A percentile compares a stretch with the other conserved stretches of the same genome.
Evolutionary conservation across 2,888 invertebrate genomes (phyloP).

Genomic region (Anoncus sp.): DNA sequence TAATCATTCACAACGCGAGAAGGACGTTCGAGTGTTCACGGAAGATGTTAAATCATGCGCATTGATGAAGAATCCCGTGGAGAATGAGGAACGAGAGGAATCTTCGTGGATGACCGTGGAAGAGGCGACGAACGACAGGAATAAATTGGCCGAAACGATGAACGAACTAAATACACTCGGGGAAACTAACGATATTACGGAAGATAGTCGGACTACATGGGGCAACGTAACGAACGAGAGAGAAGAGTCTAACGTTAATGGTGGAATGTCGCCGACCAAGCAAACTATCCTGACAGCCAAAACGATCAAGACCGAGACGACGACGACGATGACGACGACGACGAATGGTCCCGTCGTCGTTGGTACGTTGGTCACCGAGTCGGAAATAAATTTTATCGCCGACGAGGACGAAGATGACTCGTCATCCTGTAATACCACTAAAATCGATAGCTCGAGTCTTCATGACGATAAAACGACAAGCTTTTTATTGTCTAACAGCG

Average conservation of each 20-base stretch:
- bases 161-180: slow-evolving; percentile 47
- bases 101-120: slow-evolving; percentile 73
- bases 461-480: slow-evolving; percentile 46
- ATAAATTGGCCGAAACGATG: slow-evolving; percentile 52
- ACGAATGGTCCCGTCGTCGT: slow-evolving; percentile 45
- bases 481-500: slow-evolving; percentile 48
- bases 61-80: slow-evolving; percentile 58
- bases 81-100: slow-evolving; percentile 66
- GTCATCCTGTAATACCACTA: slow-evolving; percentile 58
- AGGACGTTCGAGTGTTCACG: slow-evolving; percentile 25
- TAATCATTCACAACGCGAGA: not conserved
- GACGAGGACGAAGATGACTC: slow-evolving; percentile 49
- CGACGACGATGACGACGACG: slow-evolving; percentile 18
- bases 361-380: slow-evolving; percentile 10
- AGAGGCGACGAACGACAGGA: slow-evolving; percentile 68
- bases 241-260: slow-evolving; percentile 33
- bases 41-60: slow-evolving; percentile 51
- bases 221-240: slow-evolving; percentile 41
- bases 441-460: slow-evolving; percentile 59
- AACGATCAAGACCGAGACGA: not conserved
- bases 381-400: slow-evolving; percentile 38
- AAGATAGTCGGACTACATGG: slow-evolving; percentile 18
- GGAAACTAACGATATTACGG: slow-evolving; percentile 23
- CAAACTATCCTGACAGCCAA: not conserved
- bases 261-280: slow-evolving; percentile 29